Base-by-base conservation (phyloP, 2,797 vertebrate species). In the Pteropus rufus region DNA sequence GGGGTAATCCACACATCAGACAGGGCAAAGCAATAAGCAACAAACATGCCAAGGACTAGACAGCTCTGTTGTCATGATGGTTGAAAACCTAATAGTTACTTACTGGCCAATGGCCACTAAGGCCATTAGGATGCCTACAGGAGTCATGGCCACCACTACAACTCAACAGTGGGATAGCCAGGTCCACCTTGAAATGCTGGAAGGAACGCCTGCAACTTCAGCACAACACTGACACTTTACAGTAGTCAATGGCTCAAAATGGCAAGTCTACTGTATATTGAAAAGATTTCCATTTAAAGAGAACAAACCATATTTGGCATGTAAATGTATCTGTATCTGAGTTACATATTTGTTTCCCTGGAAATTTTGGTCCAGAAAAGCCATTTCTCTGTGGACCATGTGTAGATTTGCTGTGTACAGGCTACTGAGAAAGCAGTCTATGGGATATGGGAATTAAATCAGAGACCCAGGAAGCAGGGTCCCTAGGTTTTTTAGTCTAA, bases 1-100 rank as follows among this genome's bases (percentile, higher is more conserved):
- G 49, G 80, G 18, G 49, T 46, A 73, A 18, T 1, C 11, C 10
- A 39, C 0, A 9, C 54, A 49, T 2, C 6, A 36, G 7, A n/a
- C 18, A 12, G 3, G 44, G 41, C 41, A 65, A 1, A 46, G 9
- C 2, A 12, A 18, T 1, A 7, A 29, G 7, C 41, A 24, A n/a
- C 10, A 7, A 26, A 54, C 58, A 41, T 0, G 1, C 46, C 7
- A 0, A 2, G 7, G 16, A 21, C 44, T 0, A 10, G 21, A 3
- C 16, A 24, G 73, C 29, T 39, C 84, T 80, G 39, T 26, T 9
- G 11, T 3, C 0, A 8, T 12, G 9, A 29, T 21, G 58, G 21
- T 0, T 23, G n/a, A 58, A 49, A 49, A 49, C 14, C 49, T 49
- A 49, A 49, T 49, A 46, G 46, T 46, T 46, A 49, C 49, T 49